Conservation (phyloP, 2,888 invertebrate species). For the Drosophila phalerata region DNA sequence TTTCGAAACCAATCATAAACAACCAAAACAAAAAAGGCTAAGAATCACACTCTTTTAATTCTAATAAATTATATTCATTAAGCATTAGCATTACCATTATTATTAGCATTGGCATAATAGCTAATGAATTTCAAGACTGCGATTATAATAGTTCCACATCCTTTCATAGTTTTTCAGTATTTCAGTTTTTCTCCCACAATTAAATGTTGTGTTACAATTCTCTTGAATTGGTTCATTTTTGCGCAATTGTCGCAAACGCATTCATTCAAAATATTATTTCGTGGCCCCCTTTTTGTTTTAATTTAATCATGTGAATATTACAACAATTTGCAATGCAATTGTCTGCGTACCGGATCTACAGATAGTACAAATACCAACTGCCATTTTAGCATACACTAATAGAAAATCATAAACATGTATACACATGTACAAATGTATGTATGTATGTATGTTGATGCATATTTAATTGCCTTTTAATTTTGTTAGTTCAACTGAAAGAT, state of each 20-base stretch:
- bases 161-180: neutral
- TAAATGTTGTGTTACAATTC: constrained; percentile 38
- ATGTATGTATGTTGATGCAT: constrained; percentile 2
- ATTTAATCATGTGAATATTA: constrained; percentile 57
- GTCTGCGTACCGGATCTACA: constrained; percentile 38
- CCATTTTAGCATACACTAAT: neutral
- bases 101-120: neutral
- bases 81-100: neutral
- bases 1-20: constrained; percentile 12
- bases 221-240: constrained; percentile 39
- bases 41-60: constrained; percentile 23
- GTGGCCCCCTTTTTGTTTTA: constrained; percentile 40
- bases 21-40: constrained; percentile 3
- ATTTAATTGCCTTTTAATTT: constrained; percentile 12
- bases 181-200: constrained; percentile 53
- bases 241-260: constrained; percentile 43
- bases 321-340: constrained; percentile 50
- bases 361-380: constrained; percentile 2
- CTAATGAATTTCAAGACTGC: constrained; percentile 8
- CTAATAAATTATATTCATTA: constrained; percentile 26
- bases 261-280: constrained; percentile 40
- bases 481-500: constrained; percentile 6
- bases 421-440: neutral
- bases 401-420: neutral
- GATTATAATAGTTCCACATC: constrained; percentile 5